A percentile compares a stretch with the other conserved stretches of the same genome.
Evolutionary conservation across 2,888 invertebrate species (phyloP).

Genomic region (Microplitis deprimator): DNA sequence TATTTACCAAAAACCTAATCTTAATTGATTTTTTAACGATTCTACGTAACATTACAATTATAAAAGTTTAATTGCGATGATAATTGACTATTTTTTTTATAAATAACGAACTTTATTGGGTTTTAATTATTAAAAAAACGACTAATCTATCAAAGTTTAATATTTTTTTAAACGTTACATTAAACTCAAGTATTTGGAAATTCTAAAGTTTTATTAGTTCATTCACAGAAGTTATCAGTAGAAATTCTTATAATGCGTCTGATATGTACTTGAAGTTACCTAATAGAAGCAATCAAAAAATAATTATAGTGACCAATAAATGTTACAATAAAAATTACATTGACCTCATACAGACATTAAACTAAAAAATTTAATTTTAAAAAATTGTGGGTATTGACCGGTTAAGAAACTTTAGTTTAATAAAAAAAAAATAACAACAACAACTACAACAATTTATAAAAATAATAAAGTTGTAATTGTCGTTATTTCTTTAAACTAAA

Average conservation of each 20-base stretch:
- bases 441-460: not conserved
- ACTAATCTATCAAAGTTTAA: not conserved
- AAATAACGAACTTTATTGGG: not conserved
- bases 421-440: not conserved
- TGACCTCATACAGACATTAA: not conserved
- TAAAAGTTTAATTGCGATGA: not conserved
- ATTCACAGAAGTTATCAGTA: not conserved
- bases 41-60: not conserved
- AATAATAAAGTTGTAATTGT: not conserved
- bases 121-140: not conserved
- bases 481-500: not conserved
- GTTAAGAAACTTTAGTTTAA: not conserved
- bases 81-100: not conserved
- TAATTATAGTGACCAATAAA: not conserved
- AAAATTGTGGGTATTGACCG: not conserved
- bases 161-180: not conserved
- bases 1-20: not conserved
- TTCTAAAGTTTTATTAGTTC: not conserved
- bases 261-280: slow-evolving; percentile 1
- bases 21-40: not conserved
- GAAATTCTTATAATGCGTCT: not conserved
- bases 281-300: not conserved
- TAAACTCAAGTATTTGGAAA: not conserved
- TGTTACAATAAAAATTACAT: not conserved
- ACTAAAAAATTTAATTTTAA: not conserved